Conservation (phyloP, 2,888 invertebrate genomes). For the Parelbella ahira region DNA sequence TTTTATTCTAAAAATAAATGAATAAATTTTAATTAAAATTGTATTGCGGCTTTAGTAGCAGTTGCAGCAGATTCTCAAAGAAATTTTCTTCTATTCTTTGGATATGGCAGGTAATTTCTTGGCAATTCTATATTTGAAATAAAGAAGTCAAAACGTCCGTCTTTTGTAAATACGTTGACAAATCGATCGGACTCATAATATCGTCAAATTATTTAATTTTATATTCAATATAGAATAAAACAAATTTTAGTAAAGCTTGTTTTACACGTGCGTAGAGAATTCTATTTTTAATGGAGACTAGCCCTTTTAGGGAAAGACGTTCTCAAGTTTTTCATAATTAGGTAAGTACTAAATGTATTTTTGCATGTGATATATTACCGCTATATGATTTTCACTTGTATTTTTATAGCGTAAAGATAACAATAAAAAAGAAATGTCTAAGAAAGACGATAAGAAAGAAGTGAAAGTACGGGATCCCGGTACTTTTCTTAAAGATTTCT, state of each 20-base stretch:
- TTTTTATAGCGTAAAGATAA: conserved; percentile 1
- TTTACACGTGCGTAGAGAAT: neutral
- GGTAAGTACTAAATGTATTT: too few species aligned
- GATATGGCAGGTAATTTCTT: conserved; percentile 23
- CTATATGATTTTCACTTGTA: neutral
- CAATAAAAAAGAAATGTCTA: conserved; percentile 29
- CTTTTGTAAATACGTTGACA: conserved; percentile 37
- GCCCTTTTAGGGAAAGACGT: neutral
- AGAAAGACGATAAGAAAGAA: conserved; percentile 35
- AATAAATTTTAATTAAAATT: too few species aligned
- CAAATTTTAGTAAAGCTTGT: neutral
- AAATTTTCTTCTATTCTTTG: neutral
- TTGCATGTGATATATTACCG: too few species aligned
- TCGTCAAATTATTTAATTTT: conserved; percentile 15
- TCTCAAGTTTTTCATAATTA: conserved; percentile 2
- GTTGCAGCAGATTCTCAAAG: neutral
- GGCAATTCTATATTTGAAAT: conserved; percentile 40
- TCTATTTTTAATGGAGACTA: conserved; percentile 3
- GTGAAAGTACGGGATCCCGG: conserved; percentile 50
- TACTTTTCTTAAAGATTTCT: conserved; percentile 93
- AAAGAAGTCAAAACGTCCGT: conserved; percentile 32
- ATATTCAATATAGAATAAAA: conserved; percentile 11
- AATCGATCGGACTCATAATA: conserved; percentile 2
- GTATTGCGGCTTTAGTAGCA: too few species aligned
- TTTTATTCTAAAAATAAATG: neutral